Evolutionary conservation across 2,797 vertebrate genomes (phyloP).

Genomic region (Okamejei kenojei): DNA sequence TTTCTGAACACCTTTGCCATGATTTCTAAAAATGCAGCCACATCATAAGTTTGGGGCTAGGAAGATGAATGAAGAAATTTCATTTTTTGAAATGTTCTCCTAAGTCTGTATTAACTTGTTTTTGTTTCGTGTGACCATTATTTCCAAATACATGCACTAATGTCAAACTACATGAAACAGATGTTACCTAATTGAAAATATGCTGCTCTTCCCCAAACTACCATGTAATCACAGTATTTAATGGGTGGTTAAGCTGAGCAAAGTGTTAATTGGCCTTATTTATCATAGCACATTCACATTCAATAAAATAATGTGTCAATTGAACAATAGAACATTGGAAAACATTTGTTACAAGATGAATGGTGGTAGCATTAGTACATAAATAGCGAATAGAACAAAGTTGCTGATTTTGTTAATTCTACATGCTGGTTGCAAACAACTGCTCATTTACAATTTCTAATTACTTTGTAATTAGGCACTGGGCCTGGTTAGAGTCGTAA

Average conservation of each 20-base stretch:
- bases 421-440: background rate
- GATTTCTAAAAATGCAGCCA: background rate
- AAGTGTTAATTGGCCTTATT: constrained; percentile 30
- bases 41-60: background rate
- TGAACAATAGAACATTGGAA: background rate
- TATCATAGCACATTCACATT: constrained; percentile 27
- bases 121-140: background rate
- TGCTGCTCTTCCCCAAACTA: background rate
- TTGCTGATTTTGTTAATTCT: background rate
- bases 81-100: background rate
- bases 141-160: background rate
- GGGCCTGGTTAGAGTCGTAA: background rate
- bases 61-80: background rate
- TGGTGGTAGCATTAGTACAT: background rate
- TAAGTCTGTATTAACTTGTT: background rate
- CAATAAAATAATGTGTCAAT: constrained; percentile 3
- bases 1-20: background rate
- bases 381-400: background rate
- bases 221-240: constrained; percentile 31
- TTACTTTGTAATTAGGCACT: constrained; percentile 27
- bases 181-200: constrained; percentile 24
- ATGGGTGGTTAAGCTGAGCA: constrained; percentile 26
- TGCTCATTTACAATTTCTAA: constrained; percentile 40
- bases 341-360: background rate
- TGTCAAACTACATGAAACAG: background rate